phyloP scores from a whole-genome alignment of 1,140 invertebrate species.

The Drosophila littoralis region DNA sequence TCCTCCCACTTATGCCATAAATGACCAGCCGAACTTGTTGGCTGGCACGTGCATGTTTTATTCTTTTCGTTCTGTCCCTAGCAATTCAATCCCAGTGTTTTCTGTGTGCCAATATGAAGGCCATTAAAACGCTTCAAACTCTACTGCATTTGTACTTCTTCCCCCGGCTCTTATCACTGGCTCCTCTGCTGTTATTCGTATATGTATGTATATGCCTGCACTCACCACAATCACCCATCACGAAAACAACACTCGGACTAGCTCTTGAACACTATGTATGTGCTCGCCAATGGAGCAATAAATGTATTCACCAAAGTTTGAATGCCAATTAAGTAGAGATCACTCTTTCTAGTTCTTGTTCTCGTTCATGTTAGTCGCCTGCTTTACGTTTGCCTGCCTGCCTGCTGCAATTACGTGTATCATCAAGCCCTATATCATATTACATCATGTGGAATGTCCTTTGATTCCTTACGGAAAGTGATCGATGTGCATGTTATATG shows the following conservation, averaged over 20 bases:
- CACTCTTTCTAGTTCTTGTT: slow-evolving; percentile 18
- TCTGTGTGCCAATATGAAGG: slow-evolving; percentile 35
- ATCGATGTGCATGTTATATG: slow-evolving; percentile 64
- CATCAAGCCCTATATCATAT: slow-evolving; percentile 54
- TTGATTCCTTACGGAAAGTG: slow-evolving; percentile 47
- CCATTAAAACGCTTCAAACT: slow-evolving; percentile 32
- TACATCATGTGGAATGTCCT: slow-evolving; percentile 53
- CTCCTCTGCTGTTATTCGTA: slow-evolving; percentile 56
- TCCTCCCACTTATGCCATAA: slow-evolving; percentile 30
- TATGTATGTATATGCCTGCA: slow-evolving; percentile 51
- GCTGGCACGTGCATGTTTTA: slow-evolving; percentile 67
- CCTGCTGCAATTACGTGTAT: slow-evolving; percentile 61
- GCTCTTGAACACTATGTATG: slow-evolving; percentile 32
- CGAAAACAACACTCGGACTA: slow-evolving; percentile 47
- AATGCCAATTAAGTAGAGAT: slow-evolving; percentile 26
- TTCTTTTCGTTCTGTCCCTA: slow-evolving; percentile 39
- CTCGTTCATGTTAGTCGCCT: slow-evolving; percentile 72
- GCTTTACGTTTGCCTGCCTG: slow-evolving; percentile 66
- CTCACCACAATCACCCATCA: slow-evolving; percentile 53
- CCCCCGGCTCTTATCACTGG: slow-evolving; percentile 45
- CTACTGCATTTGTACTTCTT: slow-evolving; percentile 48
- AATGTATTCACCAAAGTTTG: slow-evolving; percentile 15
- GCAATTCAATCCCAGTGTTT: slow-evolving; percentile 56
- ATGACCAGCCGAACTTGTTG: slow-evolving; percentile 41
- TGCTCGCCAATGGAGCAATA: slow-evolving; percentile 36